These are phyloP conservation scores for Atherinomorus stipes DNA, from an alignment of 2,113 vertebrate species.

Conservation along the genomic window DNA sequence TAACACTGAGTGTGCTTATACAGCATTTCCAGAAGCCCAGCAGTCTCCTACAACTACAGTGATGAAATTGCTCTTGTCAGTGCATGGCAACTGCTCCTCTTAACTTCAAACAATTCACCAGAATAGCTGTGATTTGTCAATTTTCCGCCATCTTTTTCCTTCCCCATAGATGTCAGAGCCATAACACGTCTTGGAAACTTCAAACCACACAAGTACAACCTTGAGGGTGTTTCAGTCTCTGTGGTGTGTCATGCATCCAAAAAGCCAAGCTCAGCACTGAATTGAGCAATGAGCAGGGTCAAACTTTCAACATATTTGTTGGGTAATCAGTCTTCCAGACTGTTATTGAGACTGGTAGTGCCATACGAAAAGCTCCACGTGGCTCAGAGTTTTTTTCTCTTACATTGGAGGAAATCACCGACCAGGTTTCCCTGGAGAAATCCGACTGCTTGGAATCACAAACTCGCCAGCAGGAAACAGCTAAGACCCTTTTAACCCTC, in stretches of 20 bases:
- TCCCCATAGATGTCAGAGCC: constrained; percentile 24
- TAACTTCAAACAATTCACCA: not conserved
- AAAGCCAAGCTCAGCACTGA: constrained; percentile 39
- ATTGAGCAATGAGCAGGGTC: constrained; percentile 38
- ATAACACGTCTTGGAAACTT: constrained; percentile 48
- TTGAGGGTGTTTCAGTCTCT: constrained; percentile 41
- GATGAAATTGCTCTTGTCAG: not conserved
- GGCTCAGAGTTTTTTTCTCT: constrained; percentile 46
- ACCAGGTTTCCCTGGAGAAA: constrained; percentile 42
- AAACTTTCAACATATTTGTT: constrained; percentile 33
- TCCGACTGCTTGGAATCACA: constrained; percentile 51
- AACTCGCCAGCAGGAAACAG: constrained; percentile 62
- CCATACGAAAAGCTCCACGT: not conserved
- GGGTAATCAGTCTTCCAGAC: constrained; percentile 22
- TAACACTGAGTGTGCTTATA: not conserved
- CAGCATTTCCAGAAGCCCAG: not conserved
- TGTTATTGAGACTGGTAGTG: constrained; percentile 29
- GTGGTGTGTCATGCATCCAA: constrained; percentile 53
- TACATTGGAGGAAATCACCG: constrained; percentile 27
- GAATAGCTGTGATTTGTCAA: not conserved
- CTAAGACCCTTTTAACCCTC: constrained; percentile 55
- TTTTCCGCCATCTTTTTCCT: not conserved
- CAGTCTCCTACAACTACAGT: not conserved
- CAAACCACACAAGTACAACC: constrained; percentile 30
- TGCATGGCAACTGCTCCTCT: not conserved